These are phyloP conservation scores for Apteryx owenii DNA, from an alignment of 2,113 vertebrate genomes.

Conservation along the genomic window DNA sequence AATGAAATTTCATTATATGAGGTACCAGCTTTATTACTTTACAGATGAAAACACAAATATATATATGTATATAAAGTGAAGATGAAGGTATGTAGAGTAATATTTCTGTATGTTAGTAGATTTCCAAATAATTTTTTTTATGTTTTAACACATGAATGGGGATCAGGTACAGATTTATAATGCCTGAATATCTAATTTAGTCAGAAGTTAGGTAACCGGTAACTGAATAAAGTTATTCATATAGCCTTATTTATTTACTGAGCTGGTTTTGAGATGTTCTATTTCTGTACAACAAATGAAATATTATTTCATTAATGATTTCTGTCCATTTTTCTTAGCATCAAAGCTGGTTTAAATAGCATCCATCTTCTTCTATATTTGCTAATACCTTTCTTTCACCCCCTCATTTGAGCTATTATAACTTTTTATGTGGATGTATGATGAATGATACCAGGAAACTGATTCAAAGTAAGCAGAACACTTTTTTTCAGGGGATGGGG, in stretches of 20 bases:
- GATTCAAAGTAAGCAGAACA: not conserved
- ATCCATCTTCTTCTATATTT: not conserved
- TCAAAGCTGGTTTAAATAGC: not conserved
- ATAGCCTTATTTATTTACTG: not conserved
- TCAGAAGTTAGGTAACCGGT: not conserved
- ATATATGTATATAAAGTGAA: not conserved
- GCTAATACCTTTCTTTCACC: not conserved
- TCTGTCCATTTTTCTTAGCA: not conserved
- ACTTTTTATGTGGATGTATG: not conserved
- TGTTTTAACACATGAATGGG: not conserved
- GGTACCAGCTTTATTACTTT: not conserved
- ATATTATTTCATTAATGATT: not conserved
- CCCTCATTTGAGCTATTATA: not conserved
- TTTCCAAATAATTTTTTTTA: not conserved
- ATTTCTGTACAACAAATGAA: not conserved
- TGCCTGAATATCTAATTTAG: not conserved
- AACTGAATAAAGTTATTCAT: not conserved
- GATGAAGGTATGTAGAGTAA: not conserved
- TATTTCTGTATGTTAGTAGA: not conserved
- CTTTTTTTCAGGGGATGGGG: not conserved
- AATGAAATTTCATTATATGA: not conserved
- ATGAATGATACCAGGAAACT: not conserved
- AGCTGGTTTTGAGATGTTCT: not conserved
- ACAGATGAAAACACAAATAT: not conserved
- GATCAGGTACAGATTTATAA: not conserved